A percentile compares a stretch with the other conserved stretches of the same genome.
These are phyloP conservation scores for Suncus etruscus DNA, from an alignment of 2,113 vertebrate species.

Conservation along the genomic window DNA sequence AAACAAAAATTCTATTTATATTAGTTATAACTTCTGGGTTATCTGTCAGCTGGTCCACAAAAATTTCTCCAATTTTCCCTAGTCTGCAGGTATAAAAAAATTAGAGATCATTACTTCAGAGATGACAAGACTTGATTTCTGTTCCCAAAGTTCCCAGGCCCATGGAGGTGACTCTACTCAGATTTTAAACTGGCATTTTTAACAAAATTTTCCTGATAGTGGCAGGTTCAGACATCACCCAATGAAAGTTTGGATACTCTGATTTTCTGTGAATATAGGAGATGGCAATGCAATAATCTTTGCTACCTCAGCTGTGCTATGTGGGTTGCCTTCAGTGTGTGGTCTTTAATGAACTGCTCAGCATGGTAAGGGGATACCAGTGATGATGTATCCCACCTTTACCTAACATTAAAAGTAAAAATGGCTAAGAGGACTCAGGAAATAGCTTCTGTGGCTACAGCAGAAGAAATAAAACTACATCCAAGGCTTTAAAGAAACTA, in stretches of 20 bases:
- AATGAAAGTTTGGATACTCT: conserved; percentile 11
- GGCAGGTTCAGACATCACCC: neutral
- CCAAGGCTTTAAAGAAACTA: neutral
- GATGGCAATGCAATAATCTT: neutral
- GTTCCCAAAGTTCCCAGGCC: neutral
- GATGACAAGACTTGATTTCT: neutral
- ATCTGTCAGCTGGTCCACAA: no score
- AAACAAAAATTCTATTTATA: no score
- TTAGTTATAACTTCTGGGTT: no score
- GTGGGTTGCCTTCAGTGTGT: neutral
- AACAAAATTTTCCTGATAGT: neutral
- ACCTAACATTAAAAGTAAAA: neutral
- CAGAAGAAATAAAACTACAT: neutral
- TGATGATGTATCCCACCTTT: neutral
- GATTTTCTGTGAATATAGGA: neutral
- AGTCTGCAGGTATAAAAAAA: no score
- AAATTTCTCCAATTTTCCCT: no score
- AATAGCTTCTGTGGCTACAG: neutral
- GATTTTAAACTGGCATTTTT: conserved; percentile 18
- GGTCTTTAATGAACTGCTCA: conserved; percentile 23
- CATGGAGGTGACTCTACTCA: neutral
- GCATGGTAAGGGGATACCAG: neutral
- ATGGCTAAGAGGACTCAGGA: neutral
- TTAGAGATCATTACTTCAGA: neutral
- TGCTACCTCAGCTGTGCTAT: neutral